A percentile compares a stretch with the other conserved stretches of the same genome.
Conservation (phyloP, 2,113 vertebrate species). For the Phyllostomus discolor region DNA sequence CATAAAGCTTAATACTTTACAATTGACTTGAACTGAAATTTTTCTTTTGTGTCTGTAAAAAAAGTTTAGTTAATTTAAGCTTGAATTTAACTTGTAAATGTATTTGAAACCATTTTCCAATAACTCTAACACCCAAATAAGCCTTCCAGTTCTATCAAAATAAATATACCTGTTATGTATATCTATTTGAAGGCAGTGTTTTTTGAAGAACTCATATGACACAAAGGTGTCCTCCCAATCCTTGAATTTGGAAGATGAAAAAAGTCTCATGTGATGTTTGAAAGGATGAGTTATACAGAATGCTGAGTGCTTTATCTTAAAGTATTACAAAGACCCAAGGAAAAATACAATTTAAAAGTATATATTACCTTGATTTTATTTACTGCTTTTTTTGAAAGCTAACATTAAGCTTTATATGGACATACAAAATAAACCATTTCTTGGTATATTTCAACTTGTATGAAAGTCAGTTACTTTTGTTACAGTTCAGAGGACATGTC, state of each 20-base stretch:
- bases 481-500: conserved; percentile 5
- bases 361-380: conserved; percentile 57
- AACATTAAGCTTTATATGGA: background rate
- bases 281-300: conserved; percentile 34
- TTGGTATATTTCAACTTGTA: conserved; percentile 33
- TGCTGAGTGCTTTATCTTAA: background rate
- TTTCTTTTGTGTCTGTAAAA: conserved; percentile 11
- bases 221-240: background rate
- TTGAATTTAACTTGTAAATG: conserved; percentile 33
- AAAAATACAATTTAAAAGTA: conserved; percentile 36
- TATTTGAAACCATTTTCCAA: conserved; percentile 55
- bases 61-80: background rate
- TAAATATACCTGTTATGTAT: background rate
- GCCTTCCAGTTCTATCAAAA: background rate
- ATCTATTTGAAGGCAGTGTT: background rate
- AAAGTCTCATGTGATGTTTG: background rate
- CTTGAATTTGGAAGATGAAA: background rate
- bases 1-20: background rate
- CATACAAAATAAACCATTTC: conserved; percentile 2
- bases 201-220: background rate
- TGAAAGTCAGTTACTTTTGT: conserved; percentile 30
- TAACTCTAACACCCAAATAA: background rate
- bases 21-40: background rate
- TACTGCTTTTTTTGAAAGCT: background rate
- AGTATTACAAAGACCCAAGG: conserved; percentile 14